phyloP scores from a whole-genome alignment of 2,888 invertebrate species.

The Cephus nigrinus region DNA sequence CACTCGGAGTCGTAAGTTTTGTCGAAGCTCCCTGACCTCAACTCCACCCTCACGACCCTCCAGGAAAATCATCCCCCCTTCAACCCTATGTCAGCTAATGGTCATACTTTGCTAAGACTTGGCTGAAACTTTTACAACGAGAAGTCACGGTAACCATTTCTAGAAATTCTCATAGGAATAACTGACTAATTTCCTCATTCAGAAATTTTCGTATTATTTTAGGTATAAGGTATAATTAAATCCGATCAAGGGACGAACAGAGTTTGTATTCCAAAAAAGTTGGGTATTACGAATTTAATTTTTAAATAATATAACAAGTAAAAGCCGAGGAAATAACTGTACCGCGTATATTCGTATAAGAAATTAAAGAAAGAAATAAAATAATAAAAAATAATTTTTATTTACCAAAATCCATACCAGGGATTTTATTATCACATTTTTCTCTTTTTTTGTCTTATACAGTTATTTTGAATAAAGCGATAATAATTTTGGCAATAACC shows the following conservation, averaged over 20 bases:
- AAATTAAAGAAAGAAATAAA: no score
- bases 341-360: no score
- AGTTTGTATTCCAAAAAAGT: neutral
- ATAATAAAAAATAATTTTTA: conserved; percentile 9
- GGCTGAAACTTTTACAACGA: neutral
- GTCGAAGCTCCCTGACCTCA: neutral
- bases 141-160: neutral
- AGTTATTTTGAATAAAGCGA: no score
- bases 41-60: neutral
- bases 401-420: conserved; percentile 7
- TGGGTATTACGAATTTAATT: neutral
- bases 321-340: neutral
- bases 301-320: no score
- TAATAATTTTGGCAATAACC: no score
- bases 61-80: neutral
- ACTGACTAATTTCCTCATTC: neutral
- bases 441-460: no score
- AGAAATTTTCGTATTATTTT: neutral
- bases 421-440: neutral
- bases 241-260: neutral
- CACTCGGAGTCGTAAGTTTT: neutral
- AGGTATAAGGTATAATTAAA: neutral
- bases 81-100: neutral
- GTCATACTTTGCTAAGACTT: neutral
- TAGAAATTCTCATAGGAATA: neutral